Evolutionary conservation across 2,888 invertebrate species (phyloP).

Genomic region (Brenthis daphne): DNA sequence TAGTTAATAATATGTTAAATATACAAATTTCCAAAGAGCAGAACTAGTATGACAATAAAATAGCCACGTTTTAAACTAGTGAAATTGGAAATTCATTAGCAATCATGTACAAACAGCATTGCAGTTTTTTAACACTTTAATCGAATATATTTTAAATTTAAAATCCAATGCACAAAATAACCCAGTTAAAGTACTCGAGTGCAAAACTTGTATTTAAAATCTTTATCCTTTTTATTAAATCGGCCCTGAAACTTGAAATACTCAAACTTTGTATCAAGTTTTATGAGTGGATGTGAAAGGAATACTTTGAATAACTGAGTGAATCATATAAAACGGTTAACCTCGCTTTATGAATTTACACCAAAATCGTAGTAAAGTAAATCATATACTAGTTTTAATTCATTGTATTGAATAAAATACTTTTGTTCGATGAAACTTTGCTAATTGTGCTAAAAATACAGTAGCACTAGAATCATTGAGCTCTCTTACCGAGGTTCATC

Average conservation of each 20-base stretch:
- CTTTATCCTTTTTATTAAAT: slow-evolving; percentile 1
- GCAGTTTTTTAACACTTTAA: slow-evolving; percentile 23
- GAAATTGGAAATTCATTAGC: slow-evolving; percentile 20
- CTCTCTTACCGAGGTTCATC: too few relatives aligned
- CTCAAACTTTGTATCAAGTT: slow-evolving; percentile 4
- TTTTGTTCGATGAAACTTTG: too few relatives aligned
- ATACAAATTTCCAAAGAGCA: background rate
- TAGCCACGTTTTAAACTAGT: slow-evolving; percentile 11
- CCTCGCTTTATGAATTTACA: too few relatives aligned
- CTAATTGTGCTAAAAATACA: too few relatives aligned
- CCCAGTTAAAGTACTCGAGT: slow-evolving; percentile 7
- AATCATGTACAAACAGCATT: slow-evolving; percentile 12
- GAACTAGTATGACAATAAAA: slow-evolving; percentile 6
- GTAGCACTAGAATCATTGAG: too few relatives aligned
- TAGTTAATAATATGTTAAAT: background rate
- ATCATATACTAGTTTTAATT: too few relatives aligned
- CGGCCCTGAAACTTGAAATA: background rate
- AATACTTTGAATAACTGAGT: too few relatives aligned
- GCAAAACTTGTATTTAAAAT: slow-evolving; percentile 1
- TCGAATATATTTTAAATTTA: slow-evolving; percentile 25
- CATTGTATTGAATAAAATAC: too few relatives aligned
- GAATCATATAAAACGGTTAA: too few relatives aligned
- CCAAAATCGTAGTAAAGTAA: too few relatives aligned
- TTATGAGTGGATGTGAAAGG: background rate
- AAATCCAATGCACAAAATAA: slow-evolving; percentile 11